Evolutionary conservation across 2,888 invertebrate genomes (phyloP), one percentile per base, ranked within the genome.

Genomic region (Euzetes globulus): DNA sequence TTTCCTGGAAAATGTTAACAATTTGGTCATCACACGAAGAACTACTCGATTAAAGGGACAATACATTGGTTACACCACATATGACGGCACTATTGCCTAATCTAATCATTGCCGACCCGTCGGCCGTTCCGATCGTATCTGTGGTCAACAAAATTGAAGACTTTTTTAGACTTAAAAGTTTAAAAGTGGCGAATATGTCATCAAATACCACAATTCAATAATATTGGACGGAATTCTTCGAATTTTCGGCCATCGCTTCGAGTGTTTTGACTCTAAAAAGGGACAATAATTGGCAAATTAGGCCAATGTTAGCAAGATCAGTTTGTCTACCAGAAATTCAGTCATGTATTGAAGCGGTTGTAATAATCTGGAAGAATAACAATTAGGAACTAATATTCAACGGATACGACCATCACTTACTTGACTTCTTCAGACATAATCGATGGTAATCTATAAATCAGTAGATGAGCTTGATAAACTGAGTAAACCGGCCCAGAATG

Each of bases 211-310:
- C 71, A 74, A 55, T 47, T 74, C n/a, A 75, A 6, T 19, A 76
- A 25, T 17, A 74, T 41, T 74, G 72, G 45, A 19, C 76, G 72
- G 70, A 55, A 72, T 22, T 76, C 60, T 52, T 72, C 60, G n/a
- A 74, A 71, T n/a, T 74, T 76, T 72, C 76, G 9, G 45, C 76
- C 76, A 76, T 76, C 76, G 22, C 60, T 41, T 41, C 76, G 27
- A 11, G 45, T 25, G 29, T 41, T 47, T 50, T 85, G 82, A 79
- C 52, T 74, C 74, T 73, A 37, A 3, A 41, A 45, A 52, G 15
- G 55, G 25, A 3, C n/a, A 17, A 68, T 47, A 1, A 65, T 11
- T 19, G 17, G 22, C 22, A 33, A 15, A 29, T 25, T 0, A 11
- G 11, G 5, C 1, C 13, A 41, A 41, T 41, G 7, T 41, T 7